These are phyloP conservation scores for Euura saliciscinereae DNA, from an alignment of 1,140 invertebrate genomes.

Conservation along the genomic window DNA sequence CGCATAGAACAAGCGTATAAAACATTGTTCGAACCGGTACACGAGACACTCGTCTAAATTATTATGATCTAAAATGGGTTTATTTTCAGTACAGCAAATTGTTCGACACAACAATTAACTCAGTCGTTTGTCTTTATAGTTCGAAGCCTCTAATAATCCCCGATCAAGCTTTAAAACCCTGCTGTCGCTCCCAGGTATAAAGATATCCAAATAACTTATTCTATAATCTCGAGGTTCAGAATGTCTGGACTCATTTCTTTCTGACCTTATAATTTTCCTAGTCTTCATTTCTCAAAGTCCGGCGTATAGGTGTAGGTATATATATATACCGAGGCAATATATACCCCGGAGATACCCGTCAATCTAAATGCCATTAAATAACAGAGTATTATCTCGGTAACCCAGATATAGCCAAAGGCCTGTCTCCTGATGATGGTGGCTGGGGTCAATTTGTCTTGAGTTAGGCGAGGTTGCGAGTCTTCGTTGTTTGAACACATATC, in stretches of 20 bases:
- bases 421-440: conserved; percentile 7
- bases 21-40: neutral
- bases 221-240: too few species aligned
- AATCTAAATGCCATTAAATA: conserved; percentile 29
- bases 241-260: too few species aligned
- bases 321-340: neutral
- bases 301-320: too few species aligned
- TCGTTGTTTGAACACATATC: conserved; percentile 12
- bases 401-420: conserved; percentile 27
- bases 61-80: conserved; percentile 2
- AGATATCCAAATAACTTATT: too few species aligned
- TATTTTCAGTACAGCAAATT: neutral
- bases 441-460: neutral
- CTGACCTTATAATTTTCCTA: neutral
- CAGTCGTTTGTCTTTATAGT: neutral
- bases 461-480: neutral
- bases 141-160: neutral
- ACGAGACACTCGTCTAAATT: neutral
- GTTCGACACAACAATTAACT: neutral
- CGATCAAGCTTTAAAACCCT: neutral
- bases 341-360: conserved; percentile 22
- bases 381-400: conserved; percentile 33
- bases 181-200: too few species aligned
- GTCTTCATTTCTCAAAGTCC: neutral
- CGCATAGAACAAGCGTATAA: neutral